Percentiles rank a stretch among this genome's conserved stretches.
These are phyloP conservation scores for Drosophila stalkeri DNA, from an alignment of 2,888 invertebrate genomes.

Conservation along the genomic window DNA sequence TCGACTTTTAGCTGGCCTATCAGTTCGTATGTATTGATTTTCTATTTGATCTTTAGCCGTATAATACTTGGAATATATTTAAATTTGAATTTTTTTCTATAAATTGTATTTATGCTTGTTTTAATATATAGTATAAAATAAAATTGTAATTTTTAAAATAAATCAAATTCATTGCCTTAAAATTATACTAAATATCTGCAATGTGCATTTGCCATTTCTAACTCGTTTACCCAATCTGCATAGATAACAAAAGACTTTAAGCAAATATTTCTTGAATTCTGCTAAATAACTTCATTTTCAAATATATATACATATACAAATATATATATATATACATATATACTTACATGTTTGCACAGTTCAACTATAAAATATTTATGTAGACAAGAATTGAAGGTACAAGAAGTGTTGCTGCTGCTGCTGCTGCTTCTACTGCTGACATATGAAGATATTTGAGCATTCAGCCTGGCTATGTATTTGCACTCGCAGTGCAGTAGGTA, in stretches of 20 bases:
- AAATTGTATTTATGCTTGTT: too few species aligned
- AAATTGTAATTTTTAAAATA: too few species aligned
- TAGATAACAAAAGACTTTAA: not conserved
- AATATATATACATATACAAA: too few species aligned
- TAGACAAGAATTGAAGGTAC: not conserved
- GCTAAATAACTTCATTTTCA: not conserved
- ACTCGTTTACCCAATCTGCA: too few species aligned
- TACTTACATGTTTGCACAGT: not conserved
- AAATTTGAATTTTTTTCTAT: too few species aligned
- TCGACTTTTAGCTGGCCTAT: too few species aligned
- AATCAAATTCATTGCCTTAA: not conserved
- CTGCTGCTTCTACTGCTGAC: conserved; percentile 4
- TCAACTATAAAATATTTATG: conserved; percentile 7
- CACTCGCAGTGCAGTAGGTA: not conserved
- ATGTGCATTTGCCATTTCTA: not conserved
- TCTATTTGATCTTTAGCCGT: too few species aligned
- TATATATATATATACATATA: not conserved
- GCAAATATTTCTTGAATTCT: not conserved
- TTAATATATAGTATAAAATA: too few species aligned
- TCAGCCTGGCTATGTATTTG: conserved; percentile 12
- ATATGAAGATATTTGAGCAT: not conserved
- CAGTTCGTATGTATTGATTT: too few species aligned
- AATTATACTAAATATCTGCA: not conserved
- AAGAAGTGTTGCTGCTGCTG: not conserved
- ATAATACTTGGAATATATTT: too few species aligned